Evolutionary conservation across 2,797 vertebrate genomes (phyloP), one percentile per base, ranked within the genome.

Genomic region (Aphelocoma californica): DNA sequence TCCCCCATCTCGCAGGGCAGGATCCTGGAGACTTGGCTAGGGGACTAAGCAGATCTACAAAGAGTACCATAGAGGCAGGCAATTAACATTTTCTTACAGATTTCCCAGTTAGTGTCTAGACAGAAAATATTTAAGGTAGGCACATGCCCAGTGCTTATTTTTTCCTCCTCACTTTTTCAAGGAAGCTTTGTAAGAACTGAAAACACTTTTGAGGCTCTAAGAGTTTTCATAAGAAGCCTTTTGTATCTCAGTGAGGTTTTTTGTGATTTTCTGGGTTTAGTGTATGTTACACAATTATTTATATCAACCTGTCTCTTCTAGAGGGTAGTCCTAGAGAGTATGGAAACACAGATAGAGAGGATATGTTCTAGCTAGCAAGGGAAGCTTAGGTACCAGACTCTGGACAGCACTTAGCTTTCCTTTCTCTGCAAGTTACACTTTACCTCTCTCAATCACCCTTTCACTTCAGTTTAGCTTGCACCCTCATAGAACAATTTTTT

Each of bases 51-150:
- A 73, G 47, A 45, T 51, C 34, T 61, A 28, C 19, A 77, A 61
- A 88, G 64, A 87, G 69, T 65, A 60, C 7, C n/a, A 75, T 42
- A 62, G 44, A 78, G 81, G 64, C 81, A 88, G 57, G 66, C 71
- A 82, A 86, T 94, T 93, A 90, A 88, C 77, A 81, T 94, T 92
- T 95, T 91, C 73, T 95, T 29, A 14, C 48, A 82, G 85, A 71
- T 70, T 74, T 66, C 78, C 54, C 75, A 90, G 88, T 90, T 90
- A 87, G 48, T 67, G 45, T 70, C 60, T 47, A 74, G 71, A 78
- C 23, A 70, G 88, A 81, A 85, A 36, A 83, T 58, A 70, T 34
- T 65, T 14, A 86, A 91, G 47, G 29, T 94, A 48, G n/a, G 65
- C 58, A 2, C 60, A 48, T 83, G 40, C 85, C 78, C 84, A 95